Evolutionary conservation across 2,797 vertebrate genomes (phyloP), one percentile per base, ranked within the genome.

Genomic region (Pseudomugil tenellus): DNA sequence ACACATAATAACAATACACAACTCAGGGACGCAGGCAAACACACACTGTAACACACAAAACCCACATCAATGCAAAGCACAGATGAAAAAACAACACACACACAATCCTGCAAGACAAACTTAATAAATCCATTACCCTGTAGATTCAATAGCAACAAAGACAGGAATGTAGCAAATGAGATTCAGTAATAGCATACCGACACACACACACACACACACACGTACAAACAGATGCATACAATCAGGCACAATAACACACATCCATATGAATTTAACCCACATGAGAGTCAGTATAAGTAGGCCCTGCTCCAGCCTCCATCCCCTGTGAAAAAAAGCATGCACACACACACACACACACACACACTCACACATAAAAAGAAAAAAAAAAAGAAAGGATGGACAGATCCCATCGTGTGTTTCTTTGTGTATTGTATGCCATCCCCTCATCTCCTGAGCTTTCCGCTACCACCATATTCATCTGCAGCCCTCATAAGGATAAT

Each of bases 61-160:
- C 78, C 70, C 80, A 91, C 81, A 88, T 72, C 55, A 68, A 83
- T 43, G 28, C 72, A 81, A 69, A 84, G 67, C 57, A 54, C 64
- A 84, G 57, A 87, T 66, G 69, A 84, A 81, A 67, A 73, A 81
- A 70, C 21, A 10, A 81, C n/a, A 70, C 54, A 72, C 74, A 68
- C 81, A 77, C 56, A 80, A 3, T 46, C 53, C 72, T 83, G 77
- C 81, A 79, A 89, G 87, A 88, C 87, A 86, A 88, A 90, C 77
- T 81, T 88, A 84, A 89, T 87, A 88, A 87, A 86, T 77, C 83
- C 80, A 90, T 90, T 83, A 87, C 88, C 87, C 90, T 82, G 83
- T 77, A 88, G 90, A 90, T 86, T 87, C 80, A 87, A 81, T 87
- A 80, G 89, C 86, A 92, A 88, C 87, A 91, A 89, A 92, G 83